Evolutionary conservation across 1,140 invertebrate species (phyloP).

Genomic region (Aphelinus certus): DNA sequence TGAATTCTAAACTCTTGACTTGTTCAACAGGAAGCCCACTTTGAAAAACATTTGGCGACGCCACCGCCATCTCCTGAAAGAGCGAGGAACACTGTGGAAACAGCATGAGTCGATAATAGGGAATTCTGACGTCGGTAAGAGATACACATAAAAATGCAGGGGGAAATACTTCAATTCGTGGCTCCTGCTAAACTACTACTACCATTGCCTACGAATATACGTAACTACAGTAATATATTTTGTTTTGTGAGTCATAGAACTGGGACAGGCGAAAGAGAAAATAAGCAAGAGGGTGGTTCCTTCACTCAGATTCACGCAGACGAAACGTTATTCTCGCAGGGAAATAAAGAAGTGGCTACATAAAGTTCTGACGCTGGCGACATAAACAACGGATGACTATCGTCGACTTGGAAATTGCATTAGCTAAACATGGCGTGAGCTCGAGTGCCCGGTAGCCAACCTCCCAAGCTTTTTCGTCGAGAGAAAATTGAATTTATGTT

Average conservation of each 20-base stretch:
- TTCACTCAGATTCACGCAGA: constrained; percentile 26
- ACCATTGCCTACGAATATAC: no score
- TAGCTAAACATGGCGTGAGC: constrained; percentile 42
- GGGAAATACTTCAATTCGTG: no score
- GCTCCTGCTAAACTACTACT: no score
- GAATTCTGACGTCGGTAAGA: constrained; percentile 40
- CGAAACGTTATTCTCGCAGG: constrained; percentile 51
- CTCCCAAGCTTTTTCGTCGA: no score
- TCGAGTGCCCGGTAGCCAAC: constrained; percentile 1
- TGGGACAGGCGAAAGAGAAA: background rate
- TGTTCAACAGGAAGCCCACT: no score
- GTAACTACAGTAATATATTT: no score
- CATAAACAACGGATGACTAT: constrained; percentile 47
- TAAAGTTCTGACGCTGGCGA: constrained; percentile 45
- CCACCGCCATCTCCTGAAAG: constrained; percentile 35
- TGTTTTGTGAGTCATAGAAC: no score
- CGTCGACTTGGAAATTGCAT: constrained; percentile 45
- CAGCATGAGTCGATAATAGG: constrained; percentile 33
- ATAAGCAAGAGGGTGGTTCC: constrained; percentile 46
- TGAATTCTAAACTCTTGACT: no score
- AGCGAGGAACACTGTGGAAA: constrained; percentile 2
- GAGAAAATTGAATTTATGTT: no score
- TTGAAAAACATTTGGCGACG: constrained; percentile 31
- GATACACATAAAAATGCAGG: background rate
- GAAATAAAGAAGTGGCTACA: constrained; percentile 43